A percentile compares a stretch with the other conserved stretches of the same genome.
phyloP scores from a whole-genome alignment of 2,797 vertebrate genomes.

The Dendrocincla fuliginosa region DNA sequence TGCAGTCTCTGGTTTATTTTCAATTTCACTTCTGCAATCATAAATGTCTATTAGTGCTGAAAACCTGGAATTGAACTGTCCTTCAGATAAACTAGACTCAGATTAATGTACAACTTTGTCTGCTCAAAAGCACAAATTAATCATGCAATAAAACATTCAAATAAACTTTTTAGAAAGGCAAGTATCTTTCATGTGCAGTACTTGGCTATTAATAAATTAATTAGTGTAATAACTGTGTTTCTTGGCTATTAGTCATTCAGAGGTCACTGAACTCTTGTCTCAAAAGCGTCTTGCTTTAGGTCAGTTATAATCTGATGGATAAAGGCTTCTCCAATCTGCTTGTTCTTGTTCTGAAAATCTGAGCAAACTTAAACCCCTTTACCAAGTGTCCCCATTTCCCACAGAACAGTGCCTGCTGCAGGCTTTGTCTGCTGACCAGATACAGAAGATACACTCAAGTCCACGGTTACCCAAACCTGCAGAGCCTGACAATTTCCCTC shows the following conservation, averaged over 20 bases:
- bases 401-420: not conserved
- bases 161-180: not conserved
- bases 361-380: not conserved
- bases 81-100: not conserved
- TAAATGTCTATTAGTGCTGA: slow-evolving; percentile 15
- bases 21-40: slow-evolving; percentile 33
- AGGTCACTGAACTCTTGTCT: not conserved
- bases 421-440: not conserved
- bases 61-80: slow-evolving; percentile 11
- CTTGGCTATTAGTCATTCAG: not conserved
- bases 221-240: not conserved
- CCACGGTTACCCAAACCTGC: not conserved
- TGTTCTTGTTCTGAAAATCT: not conserved
- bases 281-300: not conserved
- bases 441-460: not conserved
- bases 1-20: slow-evolving; percentile 26
- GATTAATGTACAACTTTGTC: not conserved
- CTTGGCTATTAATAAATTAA: slow-evolving; percentile 4
- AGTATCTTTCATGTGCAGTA: not conserved
- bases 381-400: not conserved
- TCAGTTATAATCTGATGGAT: not conserved
- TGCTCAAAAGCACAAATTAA: not conserved
- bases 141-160: not conserved
- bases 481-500: not conserved
- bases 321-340: not conserved